phyloP scores from a whole-genome alignment of 2,113 vertebrate genomes.

The Nerophis lumbriciformis region DNA sequence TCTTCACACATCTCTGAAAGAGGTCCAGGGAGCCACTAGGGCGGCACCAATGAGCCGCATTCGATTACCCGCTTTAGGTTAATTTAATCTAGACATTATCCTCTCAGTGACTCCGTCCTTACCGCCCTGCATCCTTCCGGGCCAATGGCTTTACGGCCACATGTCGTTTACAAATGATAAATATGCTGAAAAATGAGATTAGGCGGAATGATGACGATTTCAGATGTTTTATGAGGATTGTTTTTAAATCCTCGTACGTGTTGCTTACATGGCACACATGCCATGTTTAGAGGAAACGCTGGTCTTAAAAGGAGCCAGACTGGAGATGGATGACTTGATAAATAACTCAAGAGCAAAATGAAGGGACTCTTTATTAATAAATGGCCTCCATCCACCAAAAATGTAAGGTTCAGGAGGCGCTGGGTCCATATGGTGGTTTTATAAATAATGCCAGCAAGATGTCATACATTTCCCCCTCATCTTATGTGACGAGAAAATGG shows the following conservation, averaged over 20 bases:
- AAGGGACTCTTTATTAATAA: constrained; percentile 59
- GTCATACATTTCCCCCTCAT: neutral
- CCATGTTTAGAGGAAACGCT: neutral
- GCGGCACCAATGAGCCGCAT: too few relatives aligned
- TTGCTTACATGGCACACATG: neutral
- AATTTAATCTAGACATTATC: constrained; percentile 44
- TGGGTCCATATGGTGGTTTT: constrained; percentile 8
- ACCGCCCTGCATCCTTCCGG: constrained; percentile 32
- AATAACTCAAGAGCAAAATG: constrained; percentile 51
- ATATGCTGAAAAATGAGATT: neutral
- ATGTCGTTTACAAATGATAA: constrained; percentile 53
- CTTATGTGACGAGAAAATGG: constrained; percentile 30
- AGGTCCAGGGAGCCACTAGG: too few relatives aligned
- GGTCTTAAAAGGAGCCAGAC: neutral
- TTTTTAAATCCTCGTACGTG: neutral
- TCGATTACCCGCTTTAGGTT: constrained; percentile 16
- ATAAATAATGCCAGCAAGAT: constrained; percentile 21
- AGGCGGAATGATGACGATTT: too few relatives aligned
- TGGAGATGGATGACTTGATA: constrained; percentile 41
- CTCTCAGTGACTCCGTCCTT: constrained; percentile 23
- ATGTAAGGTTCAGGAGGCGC: constrained; percentile 40
- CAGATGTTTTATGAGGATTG: too few relatives aligned
- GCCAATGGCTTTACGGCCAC: constrained; percentile 35
- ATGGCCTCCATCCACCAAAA: constrained; percentile 50
- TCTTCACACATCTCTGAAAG: too few relatives aligned